Base-by-base conservation (phyloP, 2,113 vertebrate species). In the Promerops cafer region DNA sequence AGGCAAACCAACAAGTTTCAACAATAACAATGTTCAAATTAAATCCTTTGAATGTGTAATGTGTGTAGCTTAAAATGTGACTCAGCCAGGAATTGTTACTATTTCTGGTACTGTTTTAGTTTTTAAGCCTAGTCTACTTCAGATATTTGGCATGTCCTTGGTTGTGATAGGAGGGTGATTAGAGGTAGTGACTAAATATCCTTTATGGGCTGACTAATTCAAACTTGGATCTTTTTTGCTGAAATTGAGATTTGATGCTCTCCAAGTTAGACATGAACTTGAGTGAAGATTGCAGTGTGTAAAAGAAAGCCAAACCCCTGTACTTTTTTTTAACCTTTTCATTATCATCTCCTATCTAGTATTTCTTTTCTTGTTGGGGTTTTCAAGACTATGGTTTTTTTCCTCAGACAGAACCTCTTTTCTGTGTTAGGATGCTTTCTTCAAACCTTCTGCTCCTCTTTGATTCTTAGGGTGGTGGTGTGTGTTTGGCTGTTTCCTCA, bases 31-130 rank as follows among this genome's bases (percentile, higher is more conserved):
- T 90, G 81, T 83, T 83, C 45, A 93, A 10, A 54, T 91, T 5
- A 87, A 95, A 74, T 91, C 26, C 30, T 91, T 95, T 93, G 80
- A 95, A 84, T 47, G 68, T 59, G 27, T 81, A 68, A 70, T 63
- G 53, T 72, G 61, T 90, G 47, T 79, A 91, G 91, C 45, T 91
- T 89, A 77, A 91, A 89, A 92, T 54, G 80, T 92, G 91, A 89
- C 69, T 95, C 90, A 91, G 94, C 39, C 83, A 84, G 85, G 88
- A 92, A 45, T 92, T 94, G 77, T 92, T 95, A 54, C 89, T 94
- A 90, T 95, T 96, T 77, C 72, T 89, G 61, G 64, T 92, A 42
- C 63, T 88, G 17, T 60, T 94, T 72, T 61, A 94, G 89, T 53
- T 94, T 82, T 94, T 84, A 80, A 83, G 84, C 28, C 1, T 7